Percentiles rank a stretch among this genome's conserved stretches.
phyloP scores from a whole-genome alignment of 2,888 invertebrate genomes.

The Archips crataeganus region DNA sequence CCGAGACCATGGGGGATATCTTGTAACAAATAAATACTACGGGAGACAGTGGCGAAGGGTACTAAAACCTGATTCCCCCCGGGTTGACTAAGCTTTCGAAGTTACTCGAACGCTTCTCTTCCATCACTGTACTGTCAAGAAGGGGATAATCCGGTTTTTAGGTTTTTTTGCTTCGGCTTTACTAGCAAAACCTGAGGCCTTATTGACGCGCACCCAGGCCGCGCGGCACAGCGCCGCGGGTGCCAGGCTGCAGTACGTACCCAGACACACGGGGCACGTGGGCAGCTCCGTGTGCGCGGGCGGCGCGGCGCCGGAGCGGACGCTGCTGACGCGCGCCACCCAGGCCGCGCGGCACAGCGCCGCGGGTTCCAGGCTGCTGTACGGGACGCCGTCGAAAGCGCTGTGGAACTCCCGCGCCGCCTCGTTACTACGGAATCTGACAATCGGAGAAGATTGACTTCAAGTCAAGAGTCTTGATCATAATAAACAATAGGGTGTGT shows the following conservation, averaged over 20 bases:
- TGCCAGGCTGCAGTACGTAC: slow-evolving; percentile 96
- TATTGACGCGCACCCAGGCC: slow-evolving; percentile 90
- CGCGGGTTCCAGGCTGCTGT: slow-evolving; percentile 97
- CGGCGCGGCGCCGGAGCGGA: slow-evolving; percentile 90
- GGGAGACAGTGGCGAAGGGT: no score
- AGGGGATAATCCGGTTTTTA: no score
- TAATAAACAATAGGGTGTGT: no score
- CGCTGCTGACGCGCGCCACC: slow-evolving; percentile 96
- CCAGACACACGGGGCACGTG: slow-evolving; percentile 97
- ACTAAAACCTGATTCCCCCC: no score
- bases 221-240: slow-evolving; percentile 96
- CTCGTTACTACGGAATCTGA: slow-evolving; percentile 89
- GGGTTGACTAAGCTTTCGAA: no score
- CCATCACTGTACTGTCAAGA: no score
- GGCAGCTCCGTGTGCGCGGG: slow-evolving; percentile 96
- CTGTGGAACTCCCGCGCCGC: slow-evolving; percentile 96
- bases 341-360: slow-evolving; percentile 97
- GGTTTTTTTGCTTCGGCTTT: no score
- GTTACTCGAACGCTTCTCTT: no score
- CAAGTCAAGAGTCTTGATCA: no score
- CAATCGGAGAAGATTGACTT: not conserved
- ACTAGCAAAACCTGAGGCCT: no score
- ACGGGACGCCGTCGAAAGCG: slow-evolving; percentile 96
- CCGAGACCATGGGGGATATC: no score
- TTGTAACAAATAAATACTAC: no score